Conservation (phyloP, 2,113 vertebrate species). For the Grus americana region DNA sequence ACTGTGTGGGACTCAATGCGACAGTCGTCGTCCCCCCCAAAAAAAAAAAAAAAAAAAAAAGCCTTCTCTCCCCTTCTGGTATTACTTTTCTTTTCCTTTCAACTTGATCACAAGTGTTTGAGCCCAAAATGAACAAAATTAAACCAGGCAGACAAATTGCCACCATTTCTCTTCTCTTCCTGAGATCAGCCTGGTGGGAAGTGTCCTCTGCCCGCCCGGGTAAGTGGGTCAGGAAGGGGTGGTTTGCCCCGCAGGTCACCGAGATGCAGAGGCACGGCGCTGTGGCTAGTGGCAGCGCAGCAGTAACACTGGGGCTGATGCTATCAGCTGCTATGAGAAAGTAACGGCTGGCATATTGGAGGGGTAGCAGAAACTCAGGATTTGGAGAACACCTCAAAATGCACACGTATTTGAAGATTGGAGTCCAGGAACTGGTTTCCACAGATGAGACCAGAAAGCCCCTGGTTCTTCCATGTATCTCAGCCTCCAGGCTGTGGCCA, state of each 20-base stretch:
- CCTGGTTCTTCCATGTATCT: not conserved
- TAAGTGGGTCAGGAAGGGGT: not conserved
- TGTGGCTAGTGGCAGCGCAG: not conserved
- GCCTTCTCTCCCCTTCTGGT: not conserved
- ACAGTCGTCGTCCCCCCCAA: not conserved
- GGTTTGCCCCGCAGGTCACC: not conserved
- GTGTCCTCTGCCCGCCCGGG: not conserved
- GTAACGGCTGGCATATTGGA: not conserved
- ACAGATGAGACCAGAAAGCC: not conserved
- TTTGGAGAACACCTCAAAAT: not conserved
- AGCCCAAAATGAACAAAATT: not conserved
- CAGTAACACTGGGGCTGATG: not conserved
- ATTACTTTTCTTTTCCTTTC: not conserved
- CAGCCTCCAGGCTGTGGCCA: not conserved
- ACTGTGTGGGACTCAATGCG: not conserved
- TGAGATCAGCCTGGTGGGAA: not conserved
- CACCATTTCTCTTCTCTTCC: not conserved
- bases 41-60: not conserved
- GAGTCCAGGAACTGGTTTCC: not conserved
- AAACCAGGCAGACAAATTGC: not conserved
- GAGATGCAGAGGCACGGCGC: not conserved
- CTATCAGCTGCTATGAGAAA: not conserved
- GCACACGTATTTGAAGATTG: fast-evolving
- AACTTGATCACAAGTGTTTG: not conserved
- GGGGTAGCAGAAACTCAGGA: not conserved